Conservation (phyloP, 2,888 invertebrate genomes). For the Pherbina coryleti region DNA sequence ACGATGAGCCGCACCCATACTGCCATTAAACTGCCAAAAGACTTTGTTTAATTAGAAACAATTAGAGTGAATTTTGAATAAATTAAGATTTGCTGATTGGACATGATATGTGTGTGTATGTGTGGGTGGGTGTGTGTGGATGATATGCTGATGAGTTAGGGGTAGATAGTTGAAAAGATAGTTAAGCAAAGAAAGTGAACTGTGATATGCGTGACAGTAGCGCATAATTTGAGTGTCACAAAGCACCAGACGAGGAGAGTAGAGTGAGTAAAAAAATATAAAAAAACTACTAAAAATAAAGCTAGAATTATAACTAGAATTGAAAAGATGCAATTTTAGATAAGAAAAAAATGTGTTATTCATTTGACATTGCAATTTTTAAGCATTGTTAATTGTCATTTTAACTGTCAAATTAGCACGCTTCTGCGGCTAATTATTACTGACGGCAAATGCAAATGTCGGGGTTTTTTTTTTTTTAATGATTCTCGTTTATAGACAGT, state of each 20-base stretch:
- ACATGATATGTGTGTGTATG: background rate
- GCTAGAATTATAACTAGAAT: background rate
- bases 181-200: slow-evolving; percentile 42
- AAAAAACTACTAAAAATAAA: background rate
- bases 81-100: slow-evolving; percentile 38
- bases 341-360: too few relatives aligned
- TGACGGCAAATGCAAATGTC: background rate
- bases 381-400: slow-evolving; percentile 36
- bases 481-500: background rate
- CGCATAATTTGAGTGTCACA: slow-evolving; percentile 8
- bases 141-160: background rate
- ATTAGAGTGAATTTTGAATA: slow-evolving; percentile 56
- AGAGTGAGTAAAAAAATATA: background rate
- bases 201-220: slow-evolving; percentile 40
- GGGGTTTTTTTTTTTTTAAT: slow-evolving; percentile 47
- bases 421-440: background rate
- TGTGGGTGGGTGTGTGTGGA: background rate
- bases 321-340: too few relatives aligned
- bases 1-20: slow-evolving; percentile 1
- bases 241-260: background rate
- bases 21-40: slow-evolving; percentile 1
- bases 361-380: background rate
- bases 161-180: slow-evolving; percentile 35
- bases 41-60: slow-evolving; percentile 59
- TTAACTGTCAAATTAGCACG: slow-evolving; percentile 53